These are phyloP conservation scores for Diarsia rubi DNA, from an alignment of 2,888 invertebrate species.

Conservation along the genomic window DNA sequence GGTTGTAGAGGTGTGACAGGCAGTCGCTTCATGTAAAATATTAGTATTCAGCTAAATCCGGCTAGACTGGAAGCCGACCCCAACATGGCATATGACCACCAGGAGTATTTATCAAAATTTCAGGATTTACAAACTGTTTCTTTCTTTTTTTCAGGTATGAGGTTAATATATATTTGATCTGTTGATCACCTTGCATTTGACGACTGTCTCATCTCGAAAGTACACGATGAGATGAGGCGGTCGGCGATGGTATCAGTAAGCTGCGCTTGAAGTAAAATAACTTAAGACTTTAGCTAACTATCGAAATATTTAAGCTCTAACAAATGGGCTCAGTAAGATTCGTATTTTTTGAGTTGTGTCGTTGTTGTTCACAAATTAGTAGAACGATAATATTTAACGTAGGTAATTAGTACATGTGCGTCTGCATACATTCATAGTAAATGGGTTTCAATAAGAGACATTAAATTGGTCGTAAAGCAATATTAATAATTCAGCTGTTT, in stretches of 20 bases:
- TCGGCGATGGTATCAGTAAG: background rate
- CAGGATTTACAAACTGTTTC: background rate
- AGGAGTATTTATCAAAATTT: background rate
- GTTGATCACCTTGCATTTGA: background rate
- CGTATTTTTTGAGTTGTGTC: conserved; percentile 41
- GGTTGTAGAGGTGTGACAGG: no score
- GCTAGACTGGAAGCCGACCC: no score
- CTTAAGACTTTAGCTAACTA: background rate
- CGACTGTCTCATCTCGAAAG: background rate
- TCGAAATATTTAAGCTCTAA: background rate
- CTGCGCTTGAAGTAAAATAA: background rate
- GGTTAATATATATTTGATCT: background rate
- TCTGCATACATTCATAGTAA: conserved; percentile 3
- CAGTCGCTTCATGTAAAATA: no score
- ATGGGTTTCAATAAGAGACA: conserved; percentile 8
- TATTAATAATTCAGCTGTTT: conserved; percentile 21
- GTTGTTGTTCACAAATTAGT: conserved; percentile 29
- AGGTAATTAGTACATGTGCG: conserved; percentile 8
- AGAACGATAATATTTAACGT: conserved; percentile 7
- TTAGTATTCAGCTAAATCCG: no score
- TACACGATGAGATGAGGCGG: background rate
- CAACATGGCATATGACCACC: no score
- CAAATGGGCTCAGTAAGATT: background rate
- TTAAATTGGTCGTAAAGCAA: background rate
- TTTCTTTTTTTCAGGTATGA: background rate